Conservation (phyloP, 1,140 invertebrate genomes). For the Anthonomus grandis region DNA sequence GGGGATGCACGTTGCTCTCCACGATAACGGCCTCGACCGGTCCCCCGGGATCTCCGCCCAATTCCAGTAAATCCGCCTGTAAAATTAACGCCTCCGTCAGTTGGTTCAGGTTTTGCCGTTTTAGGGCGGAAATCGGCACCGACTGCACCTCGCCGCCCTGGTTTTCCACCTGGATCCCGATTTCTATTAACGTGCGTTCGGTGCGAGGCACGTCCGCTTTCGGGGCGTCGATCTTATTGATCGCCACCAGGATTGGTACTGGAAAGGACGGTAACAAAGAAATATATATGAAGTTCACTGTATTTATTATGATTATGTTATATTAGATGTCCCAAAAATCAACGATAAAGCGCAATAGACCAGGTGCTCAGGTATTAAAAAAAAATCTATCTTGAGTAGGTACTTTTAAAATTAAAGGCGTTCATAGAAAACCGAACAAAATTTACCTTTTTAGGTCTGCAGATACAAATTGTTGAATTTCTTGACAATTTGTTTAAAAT, state of each 20-base stretch:
- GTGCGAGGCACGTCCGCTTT: conserved; percentile 77
- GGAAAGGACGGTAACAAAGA: conserved; percentile 41
- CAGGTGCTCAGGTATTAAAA: too few species aligned
- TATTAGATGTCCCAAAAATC: too few species aligned
- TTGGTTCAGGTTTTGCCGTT: conserved; percentile 72
- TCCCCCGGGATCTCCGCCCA: conserved; percentile 79
- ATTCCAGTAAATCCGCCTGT: conserved; percentile 85
- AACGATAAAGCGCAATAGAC: too few species aligned
- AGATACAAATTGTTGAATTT: too few species aligned
- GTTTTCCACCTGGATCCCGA: conserved; percentile 83
- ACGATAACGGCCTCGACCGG: conserved; percentile 86
- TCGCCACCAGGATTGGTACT: conserved; percentile 96
- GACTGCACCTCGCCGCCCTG: conserved; percentile 90
- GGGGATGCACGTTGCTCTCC: conserved; percentile 75
- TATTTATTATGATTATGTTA: too few species aligned
- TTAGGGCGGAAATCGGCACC: conserved; percentile 88
- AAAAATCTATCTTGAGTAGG: too few species aligned
- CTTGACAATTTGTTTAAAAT: too few species aligned
- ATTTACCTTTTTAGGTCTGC: too few species aligned
- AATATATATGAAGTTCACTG: conserved; percentile 1
- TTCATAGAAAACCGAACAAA: too few species aligned
- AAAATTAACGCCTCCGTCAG: conserved; percentile 82
- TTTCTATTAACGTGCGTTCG: conserved; percentile 68
- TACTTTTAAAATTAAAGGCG: too few species aligned
- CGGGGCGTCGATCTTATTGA: conserved; percentile 97